These are phyloP conservation scores for Galerucella calmariensis DNA, from an alignment of 2,888 invertebrate species.

Conservation along the genomic window DNA sequence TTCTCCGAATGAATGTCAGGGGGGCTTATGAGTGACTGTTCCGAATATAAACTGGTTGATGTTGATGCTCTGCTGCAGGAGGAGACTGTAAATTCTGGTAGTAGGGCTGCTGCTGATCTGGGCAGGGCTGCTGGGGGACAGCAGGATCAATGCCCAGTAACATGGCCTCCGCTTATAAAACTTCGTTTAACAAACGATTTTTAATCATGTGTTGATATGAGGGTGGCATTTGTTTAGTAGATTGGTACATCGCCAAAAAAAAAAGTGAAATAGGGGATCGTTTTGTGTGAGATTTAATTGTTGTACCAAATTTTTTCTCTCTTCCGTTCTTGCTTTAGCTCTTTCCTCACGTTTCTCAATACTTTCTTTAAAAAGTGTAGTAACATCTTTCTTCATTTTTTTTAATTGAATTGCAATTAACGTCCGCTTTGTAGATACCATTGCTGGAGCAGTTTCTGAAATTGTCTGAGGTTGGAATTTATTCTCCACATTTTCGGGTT, in stretches of 20 bases:
- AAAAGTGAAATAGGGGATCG: not conserved
- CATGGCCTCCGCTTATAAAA: slow-evolving; percentile 13
- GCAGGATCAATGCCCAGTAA: slow-evolving; percentile 24
- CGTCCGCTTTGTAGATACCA: too few relatives aligned
- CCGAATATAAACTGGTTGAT: slow-evolving; percentile 9
- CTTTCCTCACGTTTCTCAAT: not conserved
- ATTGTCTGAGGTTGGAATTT: too few relatives aligned
- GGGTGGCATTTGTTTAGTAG: slow-evolving; percentile 5
- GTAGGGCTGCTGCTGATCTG: not conserved
- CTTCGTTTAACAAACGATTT: slow-evolving; percentile 4
- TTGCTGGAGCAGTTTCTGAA: too few relatives aligned
- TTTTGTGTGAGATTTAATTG: too few relatives aligned
- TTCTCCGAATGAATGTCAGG: not conserved
- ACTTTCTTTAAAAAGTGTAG: too few relatives aligned
- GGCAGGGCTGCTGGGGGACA: slow-evolving; percentile 13
- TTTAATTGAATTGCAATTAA: too few relatives aligned
- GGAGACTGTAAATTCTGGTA: slow-evolving; percentile 10
- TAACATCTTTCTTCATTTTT: too few relatives aligned
- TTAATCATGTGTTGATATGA: slow-evolving; percentile 15
- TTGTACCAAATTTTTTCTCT: not conserved
- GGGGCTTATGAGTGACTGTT: slow-evolving; percentile 8
- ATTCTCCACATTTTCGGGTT: too few relatives aligned
- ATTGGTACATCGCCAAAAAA: slow-evolving; percentile 10
- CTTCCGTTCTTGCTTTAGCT: slow-evolving; percentile 15
- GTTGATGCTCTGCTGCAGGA: slow-evolving; percentile 11